Conservation (phyloP, 2,113 vertebrate species). For the Erythrolamprus reginae region DNA sequence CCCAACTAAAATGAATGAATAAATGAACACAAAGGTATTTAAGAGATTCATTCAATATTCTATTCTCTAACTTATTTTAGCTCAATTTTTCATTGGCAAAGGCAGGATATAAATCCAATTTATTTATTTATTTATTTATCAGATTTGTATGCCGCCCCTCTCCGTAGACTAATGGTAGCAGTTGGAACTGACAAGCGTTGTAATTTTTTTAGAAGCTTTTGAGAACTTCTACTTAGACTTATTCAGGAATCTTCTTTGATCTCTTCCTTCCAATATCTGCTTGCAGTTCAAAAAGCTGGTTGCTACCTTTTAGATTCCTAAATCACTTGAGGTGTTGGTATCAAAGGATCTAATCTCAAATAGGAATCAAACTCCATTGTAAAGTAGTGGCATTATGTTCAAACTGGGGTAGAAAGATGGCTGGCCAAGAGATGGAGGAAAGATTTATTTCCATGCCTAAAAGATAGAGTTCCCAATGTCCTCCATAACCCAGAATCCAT, state of each 20-base stretch:
- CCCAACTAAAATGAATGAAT: neutral
- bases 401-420: neutral
- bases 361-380: neutral
- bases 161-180: neutral
- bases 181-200: neutral
- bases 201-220: neutral
- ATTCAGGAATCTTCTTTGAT: neutral
- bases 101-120: neutral
- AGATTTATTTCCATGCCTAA: neutral
- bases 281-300: neutral
- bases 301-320: neutral
- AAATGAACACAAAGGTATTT: neutral
- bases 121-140: too few relatives aligned
- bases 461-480: neutral
- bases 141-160: too few relatives aligned
- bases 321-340: neutral
- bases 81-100: neutral
- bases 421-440: neutral
- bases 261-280: neutral
- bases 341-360: neutral
- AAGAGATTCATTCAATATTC: neutral
- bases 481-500: fast-evolving
- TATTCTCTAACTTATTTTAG: neutral
- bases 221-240: neutral
- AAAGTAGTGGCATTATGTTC: neutral